Percentiles rank a stretch among this genome's conserved stretches.
phyloP scores from a whole-genome alignment of 1,140 invertebrate genomes.

The Drosophila bocqueti region DNA sequence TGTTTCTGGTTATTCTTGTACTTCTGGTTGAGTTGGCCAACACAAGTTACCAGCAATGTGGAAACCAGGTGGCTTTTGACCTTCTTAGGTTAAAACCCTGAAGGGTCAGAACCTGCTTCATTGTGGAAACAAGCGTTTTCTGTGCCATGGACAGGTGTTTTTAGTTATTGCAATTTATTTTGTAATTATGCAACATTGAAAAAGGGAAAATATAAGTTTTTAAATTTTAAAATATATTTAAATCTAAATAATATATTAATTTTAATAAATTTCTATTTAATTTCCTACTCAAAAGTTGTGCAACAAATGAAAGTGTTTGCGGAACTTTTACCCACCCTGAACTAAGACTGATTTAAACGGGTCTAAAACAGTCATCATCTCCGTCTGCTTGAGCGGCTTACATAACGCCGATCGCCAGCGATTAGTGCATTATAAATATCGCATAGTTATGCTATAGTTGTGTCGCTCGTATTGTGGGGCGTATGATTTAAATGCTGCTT shows the following conservation, averaged over 20 bases:
- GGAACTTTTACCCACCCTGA: conserved; percentile 65
- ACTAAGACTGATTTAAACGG: conserved; percentile 35
- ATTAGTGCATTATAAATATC: conserved; percentile 67
- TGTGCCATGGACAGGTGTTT: conserved; percentile 4
- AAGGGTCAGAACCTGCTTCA: conserved; percentile 15
- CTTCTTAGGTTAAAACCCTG: conserved; percentile 35
- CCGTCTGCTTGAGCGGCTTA: conserved; percentile 14
- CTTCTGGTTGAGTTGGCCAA: conserved; percentile 46
- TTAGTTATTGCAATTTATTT: background rate
- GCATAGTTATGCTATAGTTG: conserved; percentile 49
- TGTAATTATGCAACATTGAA: background rate
- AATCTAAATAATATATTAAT: background rate
- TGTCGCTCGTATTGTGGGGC: conserved; percentile 40
- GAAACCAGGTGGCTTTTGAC: conserved; percentile 39
- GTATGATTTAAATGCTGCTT: conserved; percentile 68
- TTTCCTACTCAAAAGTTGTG: conserved; percentile 7
- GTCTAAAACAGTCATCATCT: conserved; percentile 19
- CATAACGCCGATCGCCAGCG: conserved; percentile 39
- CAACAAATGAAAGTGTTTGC: conserved; percentile 70
- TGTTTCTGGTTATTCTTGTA: conserved; percentile 51
- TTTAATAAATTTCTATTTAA: background rate
- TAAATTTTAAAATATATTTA: background rate
- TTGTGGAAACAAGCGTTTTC: conserved; percentile 32
- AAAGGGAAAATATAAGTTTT: background rate
- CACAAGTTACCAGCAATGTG: conserved; percentile 13